Evolutionary conservation across 2,113 vertebrate species (phyloP).

Genomic region (Ivindomyrus marchei): DNA sequence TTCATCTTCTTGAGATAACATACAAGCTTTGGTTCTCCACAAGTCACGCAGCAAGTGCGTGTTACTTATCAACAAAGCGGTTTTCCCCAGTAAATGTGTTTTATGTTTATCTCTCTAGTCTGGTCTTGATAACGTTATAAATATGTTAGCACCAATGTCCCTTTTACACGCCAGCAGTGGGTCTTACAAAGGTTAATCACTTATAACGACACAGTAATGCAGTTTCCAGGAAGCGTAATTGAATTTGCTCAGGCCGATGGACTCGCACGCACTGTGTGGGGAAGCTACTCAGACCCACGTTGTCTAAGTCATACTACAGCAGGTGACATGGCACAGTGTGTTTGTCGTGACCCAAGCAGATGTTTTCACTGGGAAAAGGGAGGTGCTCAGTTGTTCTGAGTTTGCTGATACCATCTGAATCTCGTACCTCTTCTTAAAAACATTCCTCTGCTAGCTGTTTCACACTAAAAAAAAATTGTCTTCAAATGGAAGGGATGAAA

Average conservation of each 20-base stretch:
- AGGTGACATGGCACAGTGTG: not conserved
- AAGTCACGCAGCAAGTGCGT: not conserved
- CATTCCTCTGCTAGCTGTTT: not conserved
- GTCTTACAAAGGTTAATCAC: slow-evolving; percentile 65
- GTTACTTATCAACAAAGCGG: not conserved
- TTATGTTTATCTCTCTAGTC: slow-evolving; percentile 36
- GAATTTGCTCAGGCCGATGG: slow-evolving; percentile 53
- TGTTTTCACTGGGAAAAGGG: slow-evolving; percentile 22
- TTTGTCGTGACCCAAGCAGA: slow-evolving; percentile 24
- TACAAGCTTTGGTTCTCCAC: not conserved
- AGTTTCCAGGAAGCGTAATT: slow-evolving; percentile 56
- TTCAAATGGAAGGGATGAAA: not conserved
- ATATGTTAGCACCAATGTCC: slow-evolving; percentile 54
- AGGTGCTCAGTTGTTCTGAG: slow-evolving; percentile 21
- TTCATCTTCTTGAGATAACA: not conserved
- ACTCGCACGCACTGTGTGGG: slow-evolving; percentile 50
- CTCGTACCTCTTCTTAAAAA: not conserved
- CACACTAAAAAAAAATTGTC: not conserved
- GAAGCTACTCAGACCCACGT: slow-evolving; percentile 49
- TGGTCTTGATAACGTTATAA: slow-evolving; percentile 45
- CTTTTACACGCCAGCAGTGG: slow-evolving; percentile 61
- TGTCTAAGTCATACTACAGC: slow-evolving; percentile 42
- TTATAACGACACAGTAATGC: slow-evolving; percentile 63
- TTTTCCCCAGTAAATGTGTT: not conserved
- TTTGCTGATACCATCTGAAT: not conserved